A percentile compares a stretch with the other conserved stretches of the same genome.
phyloP scores from a whole-genome alignment of 2,888 invertebrate genomes.

The Drosophila demipolita region DNA sequence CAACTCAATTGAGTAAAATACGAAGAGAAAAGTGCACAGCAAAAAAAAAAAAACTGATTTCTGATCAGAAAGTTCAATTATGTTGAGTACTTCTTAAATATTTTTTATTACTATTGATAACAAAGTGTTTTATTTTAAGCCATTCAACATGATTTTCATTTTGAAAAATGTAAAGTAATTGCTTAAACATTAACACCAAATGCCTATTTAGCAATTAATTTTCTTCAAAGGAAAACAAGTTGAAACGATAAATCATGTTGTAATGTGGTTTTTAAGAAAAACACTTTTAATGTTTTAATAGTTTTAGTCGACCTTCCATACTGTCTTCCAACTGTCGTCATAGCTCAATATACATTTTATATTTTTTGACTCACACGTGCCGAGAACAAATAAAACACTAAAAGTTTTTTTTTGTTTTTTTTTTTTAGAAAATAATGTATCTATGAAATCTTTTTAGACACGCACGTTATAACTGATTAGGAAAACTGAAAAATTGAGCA shows the following conservation, averaged over 20 bases:
- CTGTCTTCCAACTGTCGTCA: conserved; percentile 37
- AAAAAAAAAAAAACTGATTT: no score
- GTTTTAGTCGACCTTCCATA: conserved; percentile 23
- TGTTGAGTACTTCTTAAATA: not conserved
- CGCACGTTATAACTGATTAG: conserved; percentile 2
- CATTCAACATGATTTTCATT: not conserved
- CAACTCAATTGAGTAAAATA: conserved; percentile 66
- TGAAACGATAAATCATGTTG: conserved; percentile 5
- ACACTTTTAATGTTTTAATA: conserved; percentile 25
- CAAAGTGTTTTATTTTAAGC: not conserved
- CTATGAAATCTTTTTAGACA: conserved; percentile 6
- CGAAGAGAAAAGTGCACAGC: conserved; percentile 53
- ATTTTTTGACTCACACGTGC: conserved; percentile 45
- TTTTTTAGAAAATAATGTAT: not conserved
- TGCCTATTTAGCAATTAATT: not conserved
- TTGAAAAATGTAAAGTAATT: not conserved
- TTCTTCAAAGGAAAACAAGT: not conserved
- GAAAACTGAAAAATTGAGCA: conserved; percentile 24
- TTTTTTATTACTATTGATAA: not conserved
- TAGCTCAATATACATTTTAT: conserved; percentile 3
- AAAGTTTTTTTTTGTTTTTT: not conserved
- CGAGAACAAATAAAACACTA: conserved; percentile 15
- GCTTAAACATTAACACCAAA: not conserved
- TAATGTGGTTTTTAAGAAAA: conserved; percentile 7
- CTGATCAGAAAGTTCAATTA: not conserved